phyloP scores from a whole-genome alignment of 2,797 vertebrate species.

The Graptemys geographica region DNA sequence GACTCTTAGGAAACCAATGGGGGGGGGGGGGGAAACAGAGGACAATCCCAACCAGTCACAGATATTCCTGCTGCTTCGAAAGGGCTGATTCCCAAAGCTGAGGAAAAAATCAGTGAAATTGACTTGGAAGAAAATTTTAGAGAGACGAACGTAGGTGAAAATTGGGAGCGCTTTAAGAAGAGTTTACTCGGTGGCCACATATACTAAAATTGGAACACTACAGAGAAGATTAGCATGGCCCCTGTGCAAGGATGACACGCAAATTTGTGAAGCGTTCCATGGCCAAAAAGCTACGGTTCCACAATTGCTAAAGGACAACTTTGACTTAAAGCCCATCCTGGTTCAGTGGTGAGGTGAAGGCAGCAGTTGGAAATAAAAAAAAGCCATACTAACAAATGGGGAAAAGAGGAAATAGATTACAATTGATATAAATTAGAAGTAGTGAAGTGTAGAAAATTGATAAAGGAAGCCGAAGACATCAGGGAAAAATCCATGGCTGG shows the following conservation, averaged over 20 bases:
- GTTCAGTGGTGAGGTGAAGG: background rate
- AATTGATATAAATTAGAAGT: background rate
- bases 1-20: background rate
- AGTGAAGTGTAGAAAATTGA: background rate
- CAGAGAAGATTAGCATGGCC: no score
- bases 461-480: background rate
- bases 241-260: no score
- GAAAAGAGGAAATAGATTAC: background rate
- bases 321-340: background rate
- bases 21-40: no score
- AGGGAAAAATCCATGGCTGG: background rate
- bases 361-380: background rate
- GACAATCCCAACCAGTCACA: no score
- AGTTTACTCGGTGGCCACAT: background rate
- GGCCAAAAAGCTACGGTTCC: background rate
- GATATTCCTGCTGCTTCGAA: background rate
- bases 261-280: no score
- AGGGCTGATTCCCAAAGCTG: background rate
- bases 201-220: no score
- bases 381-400: background rate
- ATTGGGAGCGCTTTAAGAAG: background rate
- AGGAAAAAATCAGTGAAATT: background rate
- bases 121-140: background rate
- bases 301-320: background rate
- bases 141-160: background rate